Base-by-base conservation (phyloP, 2,113 vertebrate genomes). In the Talpa occidentalis region DNA sequence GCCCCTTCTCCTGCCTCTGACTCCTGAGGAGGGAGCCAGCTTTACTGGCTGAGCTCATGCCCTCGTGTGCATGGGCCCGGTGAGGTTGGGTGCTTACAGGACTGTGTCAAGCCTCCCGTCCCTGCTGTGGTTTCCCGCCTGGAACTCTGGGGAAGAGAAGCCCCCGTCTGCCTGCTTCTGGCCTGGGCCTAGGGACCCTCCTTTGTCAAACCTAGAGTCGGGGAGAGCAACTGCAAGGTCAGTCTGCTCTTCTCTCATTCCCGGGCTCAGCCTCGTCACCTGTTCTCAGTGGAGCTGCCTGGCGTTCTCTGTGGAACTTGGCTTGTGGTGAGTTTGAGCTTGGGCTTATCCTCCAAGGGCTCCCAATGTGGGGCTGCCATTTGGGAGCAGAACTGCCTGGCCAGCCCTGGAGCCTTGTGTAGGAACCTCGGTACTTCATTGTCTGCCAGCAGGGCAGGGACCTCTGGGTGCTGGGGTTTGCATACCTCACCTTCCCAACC, bases 91-190 rank as follows among this genome's bases (percentile, higher is more conserved):
- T 54, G 52, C 52, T 54, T 28, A 22, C 54, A 26, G 26, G 12
- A 26, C 64, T 22, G 16, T 30, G 22, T 60, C 14, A 1, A 16
- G 69, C 93, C 54, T 26, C 28, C n/a, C 15, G 11, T 67, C 26
- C 60, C 49, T 5, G 2, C 35, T 5, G 19, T 15, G 24, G 40
- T 52, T 86, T 44, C 59, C 40, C 4, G 30, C 40, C 85, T 4
- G 6, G 74, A 37, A 2, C 42, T 32, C 79, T 78, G 32, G 40
- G 40, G 37, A 19, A 21, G 67, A 30, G 76, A 28, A 14, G 32
- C 66, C 0, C 42, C 42, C 1, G 1, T 30, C 76, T 1, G 0
- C 44, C 88, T 40, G 70, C 19, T 62, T 24, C 35, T 1, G 0
- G 3, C 32, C 47, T 28, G 44, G 35, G 66, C 40, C 49, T 2